Conservation (phyloP, 2,888 invertebrate genomes). For the Zele albiditarsus region DNA sequence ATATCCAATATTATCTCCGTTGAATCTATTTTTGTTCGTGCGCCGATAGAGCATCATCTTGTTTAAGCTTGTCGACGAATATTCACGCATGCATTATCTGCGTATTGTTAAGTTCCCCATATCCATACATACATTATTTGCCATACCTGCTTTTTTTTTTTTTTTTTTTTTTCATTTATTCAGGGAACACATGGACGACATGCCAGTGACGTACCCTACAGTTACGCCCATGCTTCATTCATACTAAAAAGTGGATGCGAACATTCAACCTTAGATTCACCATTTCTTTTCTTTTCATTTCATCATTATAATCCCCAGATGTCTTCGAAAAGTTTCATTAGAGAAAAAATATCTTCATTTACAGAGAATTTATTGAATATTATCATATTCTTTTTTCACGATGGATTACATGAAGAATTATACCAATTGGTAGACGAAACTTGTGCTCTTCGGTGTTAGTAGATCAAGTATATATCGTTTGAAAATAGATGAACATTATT, state of each 20-base stretch:
- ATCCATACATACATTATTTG: background rate
- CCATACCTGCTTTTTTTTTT: background rate
- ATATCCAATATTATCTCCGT: background rate
- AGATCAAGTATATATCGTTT: too few relatives aligned
- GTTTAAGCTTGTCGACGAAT: background rate
- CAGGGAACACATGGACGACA: conserved; percentile 1
- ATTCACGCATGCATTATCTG: background rate
- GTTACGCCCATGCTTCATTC: background rate
- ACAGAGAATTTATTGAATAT: too few relatives aligned
- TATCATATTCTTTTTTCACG: too few relatives aligned
- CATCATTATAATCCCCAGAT: background rate
- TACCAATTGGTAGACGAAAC: too few relatives aligned
- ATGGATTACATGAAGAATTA: too few relatives aligned
- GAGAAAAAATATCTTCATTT: background rate
- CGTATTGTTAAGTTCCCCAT: conserved; percentile 1
- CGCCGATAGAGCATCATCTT: background rate
- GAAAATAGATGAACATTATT: too few relatives aligned
- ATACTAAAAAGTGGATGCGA: background rate
- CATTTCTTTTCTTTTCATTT: background rate
- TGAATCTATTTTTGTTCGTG: background rate
- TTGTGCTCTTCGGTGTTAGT: too few relatives aligned
- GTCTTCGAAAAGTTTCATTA: background rate
- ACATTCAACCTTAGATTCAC: background rate
- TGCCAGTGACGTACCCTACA: conserved; percentile 1
- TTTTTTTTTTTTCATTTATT: conserved; percentile 1